Conservation (phyloP, 1,140 invertebrate genomes). For the Drosophila arawakana region DNA sequence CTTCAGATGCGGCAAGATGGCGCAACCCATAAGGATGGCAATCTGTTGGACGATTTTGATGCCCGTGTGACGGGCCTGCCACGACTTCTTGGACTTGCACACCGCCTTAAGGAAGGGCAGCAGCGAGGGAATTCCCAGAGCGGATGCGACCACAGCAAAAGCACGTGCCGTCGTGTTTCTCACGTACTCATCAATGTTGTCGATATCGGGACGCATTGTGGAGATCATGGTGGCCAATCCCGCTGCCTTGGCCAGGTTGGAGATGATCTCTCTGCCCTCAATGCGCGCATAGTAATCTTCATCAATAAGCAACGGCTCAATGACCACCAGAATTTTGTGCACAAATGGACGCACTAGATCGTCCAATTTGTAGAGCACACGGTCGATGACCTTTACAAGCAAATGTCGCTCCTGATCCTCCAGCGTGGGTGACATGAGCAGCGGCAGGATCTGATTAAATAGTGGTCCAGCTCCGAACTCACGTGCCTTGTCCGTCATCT, state of each 20-base stretch:
- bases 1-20: slow-evolving; percentile 99
- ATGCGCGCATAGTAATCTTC: slow-evolving; percentile 99
- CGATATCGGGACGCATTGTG: slow-evolving; percentile 99
- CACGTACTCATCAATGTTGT: slow-evolving; percentile 99
- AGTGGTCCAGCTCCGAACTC: slow-evolving; percentile 99
- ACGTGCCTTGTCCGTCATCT: slow-evolving; percentile 99
- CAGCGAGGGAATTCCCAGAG: slow-evolving; percentile 98
- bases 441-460: slow-evolving; percentile 99
- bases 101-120: slow-evolving; percentile 99
- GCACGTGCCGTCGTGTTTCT: slow-evolving; percentile 99
- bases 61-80: slow-evolving; percentile 99
- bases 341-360: slow-evolving; percentile 99
- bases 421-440: slow-evolving; percentile 99
- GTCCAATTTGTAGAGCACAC: slow-evolving; percentile 99
- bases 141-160: slow-evolving; percentile 99
- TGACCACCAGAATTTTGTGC: slow-evolving; percentile 99
- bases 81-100: slow-evolving; percentile 99
- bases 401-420: slow-evolving; percentile 99
- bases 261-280: slow-evolving; percentile 99
- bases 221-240: slow-evolving; percentile 99
- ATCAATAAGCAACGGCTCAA: slow-evolving; percentile 99
- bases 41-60: slow-evolving; percentile 99
- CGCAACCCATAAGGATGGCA: slow-evolving; percentile 99
- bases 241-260: slow-evolving; percentile 99
- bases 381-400: slow-evolving; percentile 99